Base-by-base conservation (phyloP, 2,888 invertebrate genomes). In the Drosophila tanythrix region DNA sequence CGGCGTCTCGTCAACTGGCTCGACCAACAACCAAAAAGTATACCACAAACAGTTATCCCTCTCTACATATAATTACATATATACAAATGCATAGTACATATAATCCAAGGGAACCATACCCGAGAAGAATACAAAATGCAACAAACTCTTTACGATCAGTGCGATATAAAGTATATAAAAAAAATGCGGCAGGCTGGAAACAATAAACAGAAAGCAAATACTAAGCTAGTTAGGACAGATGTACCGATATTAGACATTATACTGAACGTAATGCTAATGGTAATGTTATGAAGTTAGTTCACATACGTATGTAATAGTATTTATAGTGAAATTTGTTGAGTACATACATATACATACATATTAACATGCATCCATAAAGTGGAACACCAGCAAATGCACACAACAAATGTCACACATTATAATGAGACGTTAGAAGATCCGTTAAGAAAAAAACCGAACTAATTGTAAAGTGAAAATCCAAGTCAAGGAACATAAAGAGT, bases 321-420 rank as follows among this genome's bases (percentile, higher is more conserved):
- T 75, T 81, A 83, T 85, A 88, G 89, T 77, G 59, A 85, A 87
- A 90, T 77, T 89, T 87, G 86, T 90, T 90, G 87, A 88, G 81
- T 77, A 80, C 74, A 89, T 60, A 75, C 64, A 76, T 56, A 80
- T 53, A 59, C 60, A 78, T 35, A 86, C 64, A 79, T 43, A 70
- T 53, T 25, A n/a, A 55, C 53, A 55, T 35, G 25, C 31, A 70
- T n/a, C 68, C 52, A 76, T 31, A 52, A 61, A 53, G 51, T 43
- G 61, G 38, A 70, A 29, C 36, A 74, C 69, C 61, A 62, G 72
- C 65, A 64, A 40, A 53, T 50, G 46, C 35, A 65, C 38, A 58
- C 61, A 66, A 53, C 63, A 52, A 64, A 56, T 60, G 29, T 59
- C 73, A 69, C 78, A 67, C 72, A 83, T 72, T 79, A 76, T 65